phyloP scores from a whole-genome alignment of 2,113 vertebrate species.

The Delphinapterus leucas region DNA sequence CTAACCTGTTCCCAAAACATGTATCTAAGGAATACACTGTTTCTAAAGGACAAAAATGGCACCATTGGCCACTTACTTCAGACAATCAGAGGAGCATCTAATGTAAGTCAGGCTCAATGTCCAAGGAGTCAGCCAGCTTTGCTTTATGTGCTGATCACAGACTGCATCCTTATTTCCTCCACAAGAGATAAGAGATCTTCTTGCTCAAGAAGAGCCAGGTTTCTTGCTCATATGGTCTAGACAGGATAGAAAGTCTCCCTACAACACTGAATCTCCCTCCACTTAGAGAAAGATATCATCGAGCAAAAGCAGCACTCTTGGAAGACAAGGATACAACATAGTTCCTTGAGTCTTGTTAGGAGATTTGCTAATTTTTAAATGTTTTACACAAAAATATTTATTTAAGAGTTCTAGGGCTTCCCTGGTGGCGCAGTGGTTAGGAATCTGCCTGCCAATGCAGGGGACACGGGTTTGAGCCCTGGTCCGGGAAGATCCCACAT shows the following conservation, averaged over 20 bases:
- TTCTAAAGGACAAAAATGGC: slow-evolving; percentile 28
- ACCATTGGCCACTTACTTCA: neutral
- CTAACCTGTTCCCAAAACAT: slow-evolving; percentile 26
- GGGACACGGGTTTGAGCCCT: too few relatives aligned
- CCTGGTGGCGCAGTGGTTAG: too few relatives aligned
- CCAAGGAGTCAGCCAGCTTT: neutral
- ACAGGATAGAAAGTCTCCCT: neutral
- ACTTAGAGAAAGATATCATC: slow-evolving; percentile 1
- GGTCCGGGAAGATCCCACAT: too few relatives aligned
- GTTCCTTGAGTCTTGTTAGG: neutral
- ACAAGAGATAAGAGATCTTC: neutral
- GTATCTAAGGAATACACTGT: slow-evolving; percentile 40
- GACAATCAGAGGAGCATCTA: neutral
- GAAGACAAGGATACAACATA: neutral
- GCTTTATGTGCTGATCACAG: neutral
- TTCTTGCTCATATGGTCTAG: neutral
- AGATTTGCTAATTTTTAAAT: slow-evolving; percentile 15
- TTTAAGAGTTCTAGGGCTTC: neutral
- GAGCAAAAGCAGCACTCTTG: neutral
- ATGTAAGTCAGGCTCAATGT: neutral
- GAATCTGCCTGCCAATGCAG: too few relatives aligned
- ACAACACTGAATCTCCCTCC: neutral
- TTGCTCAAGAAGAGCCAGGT: neutral
- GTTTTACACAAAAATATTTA: slow-evolving; percentile 23
- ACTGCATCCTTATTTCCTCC: neutral